Base-by-base conservation (phyloP, 1,140 invertebrate species). In the Trachymyrmex septentrionalis region DNA sequence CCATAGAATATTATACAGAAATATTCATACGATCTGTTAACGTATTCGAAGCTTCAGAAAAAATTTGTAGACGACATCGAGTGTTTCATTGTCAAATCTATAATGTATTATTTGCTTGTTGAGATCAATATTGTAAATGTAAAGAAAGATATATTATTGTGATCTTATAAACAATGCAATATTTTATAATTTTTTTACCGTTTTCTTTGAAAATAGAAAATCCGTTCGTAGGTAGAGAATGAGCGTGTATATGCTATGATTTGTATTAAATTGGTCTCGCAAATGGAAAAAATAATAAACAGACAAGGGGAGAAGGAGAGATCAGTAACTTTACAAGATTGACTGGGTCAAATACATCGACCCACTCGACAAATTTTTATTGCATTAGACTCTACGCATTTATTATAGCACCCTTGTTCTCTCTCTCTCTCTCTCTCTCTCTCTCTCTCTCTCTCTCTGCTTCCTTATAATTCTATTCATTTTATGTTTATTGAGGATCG, bases 331-430 rank as follows among this genome's bases (percentile, higher is more conserved):
- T 92, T 92, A 90, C 38, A 10, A 3, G 38, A 44, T 44, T 44
- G 38, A 44, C 38, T 44, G 38, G 38, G 9, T 44, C 38, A 95
- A 94, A 92, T 94, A 89, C 93, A 93, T 94, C 92, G 88, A 92
- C 90, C 93, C 92, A 93, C 93, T 94, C 92, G 93, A 91, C 88
- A 84, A 91, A 90, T 92, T 91, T 93, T 95, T 93, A 95, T 95
- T 93, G 90, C 92, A 92, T 94, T 93, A 94, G 86, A 82, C 88
- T 90, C 63, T 64, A 87, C 91, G 82, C 91, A 90, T 91, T 10
- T 38, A 44, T 44, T 44, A 44, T 86, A 63, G 78, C 9, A 44
- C 38, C 48, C 16, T 44, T 44, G 6, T 34, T 12, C 24, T 27
- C 69, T 21, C 6, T 16, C 21, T 59, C 16, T 19, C 55, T 91